These are phyloP conservation scores for Cryptocheilus praepositus DNA, from an alignment of 2,888 invertebrate species.

Conservation along the genomic window DNA sequence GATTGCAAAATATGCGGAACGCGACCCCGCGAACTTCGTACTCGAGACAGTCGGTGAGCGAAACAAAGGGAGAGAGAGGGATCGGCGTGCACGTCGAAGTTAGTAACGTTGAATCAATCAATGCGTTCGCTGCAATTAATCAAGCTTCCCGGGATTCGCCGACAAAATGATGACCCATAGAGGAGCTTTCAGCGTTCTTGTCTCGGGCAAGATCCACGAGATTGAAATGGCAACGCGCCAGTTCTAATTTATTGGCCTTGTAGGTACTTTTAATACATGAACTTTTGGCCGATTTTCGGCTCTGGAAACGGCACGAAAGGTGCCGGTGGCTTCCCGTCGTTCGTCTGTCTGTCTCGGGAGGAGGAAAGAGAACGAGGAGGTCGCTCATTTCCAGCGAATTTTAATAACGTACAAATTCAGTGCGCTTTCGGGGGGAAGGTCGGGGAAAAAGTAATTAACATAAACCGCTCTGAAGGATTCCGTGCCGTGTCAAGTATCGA, in stretches of 20 bases:
- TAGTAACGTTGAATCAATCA: constrained; percentile 39
- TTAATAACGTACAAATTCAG: no score
- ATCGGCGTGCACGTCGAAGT: constrained; percentile 17
- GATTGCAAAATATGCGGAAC: no score
- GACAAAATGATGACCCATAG: constrained; percentile 46
- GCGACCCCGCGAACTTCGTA: no score
- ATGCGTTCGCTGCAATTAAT: constrained; percentile 50
- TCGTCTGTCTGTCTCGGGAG: no score
- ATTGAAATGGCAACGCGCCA: constrained; percentile 72
- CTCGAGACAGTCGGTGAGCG: no score
- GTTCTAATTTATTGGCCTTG: constrained; percentile 70
- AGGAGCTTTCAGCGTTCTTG: constrained; percentile 57
- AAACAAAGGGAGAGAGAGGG: no score
- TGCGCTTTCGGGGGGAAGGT: no score
- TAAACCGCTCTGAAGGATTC: no score
- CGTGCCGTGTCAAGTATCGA: no score
- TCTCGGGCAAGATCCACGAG: constrained; percentile 66
- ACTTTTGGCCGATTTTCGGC: constrained; percentile 59
- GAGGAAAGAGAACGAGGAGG: not conserved
- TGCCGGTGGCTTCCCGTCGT: constrained; percentile 14
- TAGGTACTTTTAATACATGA: constrained; percentile 64
- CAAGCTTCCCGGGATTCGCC: constrained; percentile 31
- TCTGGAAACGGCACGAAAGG: constrained; percentile 31
- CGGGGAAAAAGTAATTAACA: not conserved
- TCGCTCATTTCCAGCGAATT: constrained; percentile 4